These are phyloP conservation scores for Macrophya alboannulata DNA, from an alignment of 2,888 invertebrate species.

Conservation along the genomic window DNA sequence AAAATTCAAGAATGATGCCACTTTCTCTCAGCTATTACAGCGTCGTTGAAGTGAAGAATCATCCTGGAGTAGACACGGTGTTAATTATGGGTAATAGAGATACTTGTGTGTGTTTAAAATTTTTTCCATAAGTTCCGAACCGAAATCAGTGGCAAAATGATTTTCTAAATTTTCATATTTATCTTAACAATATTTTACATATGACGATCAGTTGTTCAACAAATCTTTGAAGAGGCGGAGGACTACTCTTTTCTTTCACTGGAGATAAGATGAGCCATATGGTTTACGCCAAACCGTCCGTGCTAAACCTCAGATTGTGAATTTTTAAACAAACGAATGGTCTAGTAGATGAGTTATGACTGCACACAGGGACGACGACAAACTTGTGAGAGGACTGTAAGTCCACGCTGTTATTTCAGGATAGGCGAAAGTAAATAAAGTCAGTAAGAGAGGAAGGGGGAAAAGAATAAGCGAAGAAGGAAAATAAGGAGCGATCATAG, in stretches of 20 bases:
- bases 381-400: conserved; percentile 16
- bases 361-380: conserved; percentile 38
- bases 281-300: conserved; percentile 62
- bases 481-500: not conserved
- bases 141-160: not conserved
- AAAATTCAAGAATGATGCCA: too few species aligned
- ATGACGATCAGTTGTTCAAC: conserved; percentile 9
- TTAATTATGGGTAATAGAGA: too few species aligned
- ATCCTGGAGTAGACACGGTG: too few species aligned
- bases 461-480: not conserved
- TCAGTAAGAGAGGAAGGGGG: not conserved
- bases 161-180: not conserved
- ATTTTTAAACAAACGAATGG: conserved; percentile 67
- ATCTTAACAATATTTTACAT: not conserved
- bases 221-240: conserved; percentile 9
- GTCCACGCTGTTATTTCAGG: conserved; percentile 46
- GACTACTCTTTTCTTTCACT: not conserved
- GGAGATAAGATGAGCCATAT: conserved; percentile 58
- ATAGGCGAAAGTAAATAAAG: conserved; percentile 45
- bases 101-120: too few species aligned
- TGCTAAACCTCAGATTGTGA: conserved; percentile 65
- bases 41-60: too few species aligned
- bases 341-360: conserved; percentile 63
- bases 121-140: too few species aligned
- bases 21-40: too few species aligned